These are phyloP conservation scores for Drosophila elegans DNA, from an alignment of 1,140 invertebrate genomes.

Conservation along the genomic window DNA sequence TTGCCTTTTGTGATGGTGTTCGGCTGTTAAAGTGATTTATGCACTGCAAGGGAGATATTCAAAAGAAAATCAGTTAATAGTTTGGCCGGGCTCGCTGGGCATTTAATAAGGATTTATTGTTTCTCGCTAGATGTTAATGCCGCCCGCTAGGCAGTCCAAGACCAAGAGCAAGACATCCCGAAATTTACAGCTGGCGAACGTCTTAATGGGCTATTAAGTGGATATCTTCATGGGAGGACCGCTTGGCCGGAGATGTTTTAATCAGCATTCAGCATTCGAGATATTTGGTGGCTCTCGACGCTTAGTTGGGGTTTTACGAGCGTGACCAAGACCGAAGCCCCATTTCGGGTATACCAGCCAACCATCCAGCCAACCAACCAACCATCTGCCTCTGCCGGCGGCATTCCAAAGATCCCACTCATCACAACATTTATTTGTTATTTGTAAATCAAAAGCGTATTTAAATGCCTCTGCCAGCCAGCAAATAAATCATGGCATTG, in stretches of 20 bases:
- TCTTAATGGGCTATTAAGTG: slow-evolving; percentile 81
- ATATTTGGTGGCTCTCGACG: slow-evolving; percentile 61
- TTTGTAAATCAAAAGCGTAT: slow-evolving; percentile 79
- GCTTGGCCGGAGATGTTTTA: slow-evolving; percentile 58
- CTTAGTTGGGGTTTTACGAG: slow-evolving; percentile 76
- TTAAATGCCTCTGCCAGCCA: slow-evolving; percentile 64
- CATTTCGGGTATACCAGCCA: not conserved
- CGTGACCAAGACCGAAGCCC: slow-evolving; percentile 61
- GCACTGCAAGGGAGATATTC: slow-evolving; percentile 60
- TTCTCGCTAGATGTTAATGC: slow-evolving; percentile 68
- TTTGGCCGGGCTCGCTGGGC: slow-evolving; percentile 53
- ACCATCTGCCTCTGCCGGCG: slow-evolving; percentile 56
- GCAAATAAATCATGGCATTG: slow-evolving; percentile 73
- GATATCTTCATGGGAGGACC: slow-evolving; percentile 50
- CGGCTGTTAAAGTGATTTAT: slow-evolving; percentile 74
- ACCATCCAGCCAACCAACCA: not conserved
- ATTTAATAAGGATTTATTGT: slow-evolving; percentile 83
- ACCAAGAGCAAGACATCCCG: slow-evolving; percentile 16
- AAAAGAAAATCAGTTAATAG: slow-evolving; percentile 80
- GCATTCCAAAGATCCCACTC: slow-evolving; percentile 79
- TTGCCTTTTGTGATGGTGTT: slow-evolving; percentile 23
- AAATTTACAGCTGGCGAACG: slow-evolving; percentile 71
- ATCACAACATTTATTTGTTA: slow-evolving; percentile 82
- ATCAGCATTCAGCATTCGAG: slow-evolving; percentile 67
- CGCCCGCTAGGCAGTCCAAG: slow-evolving; percentile 38